These are phyloP conservation scores for Charanyca ferruginea DNA, from an alignment of 2,888 invertebrate species.

Conservation along the genomic window DNA sequence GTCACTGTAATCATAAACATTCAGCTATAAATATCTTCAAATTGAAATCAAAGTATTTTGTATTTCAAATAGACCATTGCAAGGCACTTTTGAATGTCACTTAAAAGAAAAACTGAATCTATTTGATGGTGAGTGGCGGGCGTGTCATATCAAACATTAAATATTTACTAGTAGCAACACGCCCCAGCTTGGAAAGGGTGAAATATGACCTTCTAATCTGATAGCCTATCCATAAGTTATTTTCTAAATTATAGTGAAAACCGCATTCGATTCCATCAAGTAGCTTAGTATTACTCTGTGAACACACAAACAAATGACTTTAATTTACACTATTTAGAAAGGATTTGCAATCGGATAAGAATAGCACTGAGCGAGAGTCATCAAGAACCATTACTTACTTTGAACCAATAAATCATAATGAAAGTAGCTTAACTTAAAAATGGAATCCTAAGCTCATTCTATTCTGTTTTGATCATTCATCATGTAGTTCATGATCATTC, in stretches of 20 bases:
- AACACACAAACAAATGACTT: neutral
- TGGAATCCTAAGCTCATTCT: too few relatives aligned
- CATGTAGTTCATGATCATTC: neutral
- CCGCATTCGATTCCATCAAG: neutral
- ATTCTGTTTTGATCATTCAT: too few relatives aligned
- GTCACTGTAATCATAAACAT: conserved; percentile 88
- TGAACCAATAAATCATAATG: too few relatives aligned
- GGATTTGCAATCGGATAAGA: neutral
- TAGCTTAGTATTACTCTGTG: neutral
- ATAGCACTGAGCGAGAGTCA: neutral
- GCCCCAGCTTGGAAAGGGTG: too few relatives aligned
- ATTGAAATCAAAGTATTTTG: too few relatives aligned
- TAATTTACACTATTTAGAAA: neutral
- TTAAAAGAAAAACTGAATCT: too few relatives aligned
- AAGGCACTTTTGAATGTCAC: too few relatives aligned
- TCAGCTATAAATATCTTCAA: conserved; percentile 5
- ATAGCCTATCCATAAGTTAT: neutral
- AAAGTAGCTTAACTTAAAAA: too few relatives aligned
- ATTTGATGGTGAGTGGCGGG: too few relatives aligned
- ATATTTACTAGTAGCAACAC: too few relatives aligned
- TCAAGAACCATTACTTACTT: neutral
- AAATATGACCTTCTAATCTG: neutral
- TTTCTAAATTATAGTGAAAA: neutral
- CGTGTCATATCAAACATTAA: neutral
- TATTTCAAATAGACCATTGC: too few relatives aligned